Conservation (phyloP, 2,888 invertebrate genomes). For the Nymphalis polychloros region DNA sequence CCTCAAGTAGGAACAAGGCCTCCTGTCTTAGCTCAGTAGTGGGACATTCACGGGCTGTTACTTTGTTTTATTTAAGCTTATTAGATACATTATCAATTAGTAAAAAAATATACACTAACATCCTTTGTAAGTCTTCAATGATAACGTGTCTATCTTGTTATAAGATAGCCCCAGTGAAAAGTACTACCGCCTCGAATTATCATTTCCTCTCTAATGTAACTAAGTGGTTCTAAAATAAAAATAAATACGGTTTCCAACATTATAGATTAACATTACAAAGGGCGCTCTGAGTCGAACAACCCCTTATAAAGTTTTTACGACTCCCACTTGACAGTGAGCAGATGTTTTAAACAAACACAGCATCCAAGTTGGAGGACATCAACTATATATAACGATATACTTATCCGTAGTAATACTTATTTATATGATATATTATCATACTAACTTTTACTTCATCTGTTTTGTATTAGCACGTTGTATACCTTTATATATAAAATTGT, state of each 20-base stretch:
- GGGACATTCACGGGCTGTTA: too few relatives aligned
- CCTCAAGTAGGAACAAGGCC: too few relatives aligned
- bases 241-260: conserved; percentile 39
- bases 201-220: conserved; percentile 18
- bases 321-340: conserved; percentile 62
- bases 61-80: too few relatives aligned
- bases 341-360: conserved; percentile 68
- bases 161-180: too few relatives aligned
- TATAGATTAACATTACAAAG: conserved; percentile 54
- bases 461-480: too few relatives aligned
- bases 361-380: conserved; percentile 46
- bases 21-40: too few relatives aligned
- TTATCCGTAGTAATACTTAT: too few relatives aligned
- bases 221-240: conserved; percentile 30
- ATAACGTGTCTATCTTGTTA: too few relatives aligned
- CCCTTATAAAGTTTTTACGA: conserved; percentile 63
- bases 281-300: conserved; percentile 53
- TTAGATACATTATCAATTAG: too few relatives aligned
- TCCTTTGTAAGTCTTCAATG: neutral
- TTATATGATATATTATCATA: too few relatives aligned
- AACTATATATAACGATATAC: neutral
- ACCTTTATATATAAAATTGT: too few relatives aligned
- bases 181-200: neutral
- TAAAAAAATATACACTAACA: neutral
- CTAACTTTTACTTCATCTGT: too few relatives aligned